Base-by-base conservation (phyloP, 1,140 invertebrate genomes). In the Portunus trituberculatus region DNA sequence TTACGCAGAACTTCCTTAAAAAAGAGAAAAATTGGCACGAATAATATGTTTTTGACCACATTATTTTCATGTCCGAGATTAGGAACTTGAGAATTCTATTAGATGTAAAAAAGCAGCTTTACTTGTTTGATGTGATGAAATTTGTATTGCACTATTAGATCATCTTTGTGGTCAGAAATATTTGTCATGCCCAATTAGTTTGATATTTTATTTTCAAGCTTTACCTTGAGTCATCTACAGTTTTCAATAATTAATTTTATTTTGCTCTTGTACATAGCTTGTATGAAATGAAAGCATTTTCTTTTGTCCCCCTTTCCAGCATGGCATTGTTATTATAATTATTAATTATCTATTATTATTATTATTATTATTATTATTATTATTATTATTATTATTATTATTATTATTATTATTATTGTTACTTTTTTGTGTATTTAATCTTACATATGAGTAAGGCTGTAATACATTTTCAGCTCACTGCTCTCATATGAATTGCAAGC, bases 251-350 rank as follows among this genome's bases (percentile, higher is more conserved):
- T 88, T 92, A 20, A 76, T 95, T 29, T 29, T 93, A 16, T 84
- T 59, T 92, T 95, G 90, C 48, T 93, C 20, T 12, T 92, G 31
- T 92, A 90, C 0, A 91, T 59, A 89, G 59, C 39, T 92, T 95
- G 94, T 95, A 95, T 95, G 94, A 95, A 95, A 95, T 95, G 94
- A 95, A 95, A 95, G 94, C 94, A 92, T 28, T 93, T 95, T 28
- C 32, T 86, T 59, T 39, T 86, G 25, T 4, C 48, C 52, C 46
- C 29, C 83, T 83, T 93, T 87, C 87, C 87, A 86, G 92, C 92
- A 86, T 93, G 84, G 10, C 92, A 48, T 93, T 39, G 6, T 39
- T 39, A 39, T 39, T 39, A 39, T 39, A 2, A 39, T 6, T 39
- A 2, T 39, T 39, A n/a, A n/a, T n/a, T n/a, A n/a, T n/a, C n/a